Percentiles rank a stretch among this genome's conserved stretches.
phyloP scores from a whole-genome alignment of 1,140 invertebrate species.

The Odontomachus brunneus region DNA sequence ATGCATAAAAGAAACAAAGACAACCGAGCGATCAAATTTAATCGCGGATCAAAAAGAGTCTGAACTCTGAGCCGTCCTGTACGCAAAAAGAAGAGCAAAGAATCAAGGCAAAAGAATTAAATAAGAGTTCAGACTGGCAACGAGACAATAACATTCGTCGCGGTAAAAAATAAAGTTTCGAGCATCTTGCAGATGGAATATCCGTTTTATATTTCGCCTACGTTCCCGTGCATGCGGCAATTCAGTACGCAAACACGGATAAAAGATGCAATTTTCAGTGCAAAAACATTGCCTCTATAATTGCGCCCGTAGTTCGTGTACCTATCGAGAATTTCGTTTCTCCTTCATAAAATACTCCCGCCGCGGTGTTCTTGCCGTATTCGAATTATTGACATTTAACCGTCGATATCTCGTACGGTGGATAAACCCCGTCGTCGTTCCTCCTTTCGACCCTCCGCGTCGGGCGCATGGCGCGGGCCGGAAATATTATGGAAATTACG shows the following conservation, averaged over 20 bases:
- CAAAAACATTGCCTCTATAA: conserved; percentile 50
- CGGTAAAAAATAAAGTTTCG: conserved; percentile 19
- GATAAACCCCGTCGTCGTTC: conserved; percentile 27
- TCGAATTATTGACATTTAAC: conserved; percentile 54
- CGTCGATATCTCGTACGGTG: conserved; percentile 31
- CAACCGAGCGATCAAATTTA: background rate
- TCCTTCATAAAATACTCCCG: conserved; percentile 18
- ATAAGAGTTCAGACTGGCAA: conserved; percentile 21
- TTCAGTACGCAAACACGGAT: conserved; percentile 29
- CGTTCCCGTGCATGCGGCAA: background rate
- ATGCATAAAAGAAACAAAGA: background rate
- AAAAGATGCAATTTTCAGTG: conserved; percentile 39
- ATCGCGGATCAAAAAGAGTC: background rate
- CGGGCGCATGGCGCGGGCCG: conserved; percentile 18
- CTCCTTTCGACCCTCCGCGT: background rate
- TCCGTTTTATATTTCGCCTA: background rate
- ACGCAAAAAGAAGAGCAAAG: background rate
- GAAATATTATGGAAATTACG: conserved; percentile 74
- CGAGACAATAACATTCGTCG: conserved; percentile 9
- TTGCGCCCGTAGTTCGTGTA: conserved; percentile 23
- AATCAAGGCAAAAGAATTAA: background rate
- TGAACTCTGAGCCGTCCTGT: background rate
- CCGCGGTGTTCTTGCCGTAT: background rate
- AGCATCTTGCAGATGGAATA: background rate
- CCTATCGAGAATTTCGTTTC: background rate